phyloP scores from a whole-genome alignment of 2,113 vertebrate species.

The Pyxicephalus adspersus region DNA sequence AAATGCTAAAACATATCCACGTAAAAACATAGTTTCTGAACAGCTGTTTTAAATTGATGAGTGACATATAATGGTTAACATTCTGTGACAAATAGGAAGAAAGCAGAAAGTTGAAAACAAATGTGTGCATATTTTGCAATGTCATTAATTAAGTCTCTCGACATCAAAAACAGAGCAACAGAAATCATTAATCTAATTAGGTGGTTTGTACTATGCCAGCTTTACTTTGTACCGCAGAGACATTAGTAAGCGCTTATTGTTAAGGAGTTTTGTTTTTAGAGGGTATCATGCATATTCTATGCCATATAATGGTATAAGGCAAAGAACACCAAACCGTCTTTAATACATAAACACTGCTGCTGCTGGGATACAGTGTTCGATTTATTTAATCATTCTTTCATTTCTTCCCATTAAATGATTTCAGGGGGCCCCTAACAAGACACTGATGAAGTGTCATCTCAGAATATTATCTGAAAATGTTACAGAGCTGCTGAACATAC shows the following conservation, averaged over 20 bases:
- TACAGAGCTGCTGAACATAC: slow-evolving; percentile 14
- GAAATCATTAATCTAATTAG: slow-evolving; percentile 31
- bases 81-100: slow-evolving; percentile 16
- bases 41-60: slow-evolving; percentile 14
- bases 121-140: slow-evolving; percentile 24
- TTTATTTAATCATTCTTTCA: slow-evolving; percentile 50
- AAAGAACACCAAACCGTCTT: neutral
- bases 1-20: neutral
- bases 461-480: slow-evolving; percentile 35
- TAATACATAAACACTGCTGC: neutral
- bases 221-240: neutral
- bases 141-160: slow-evolving; percentile 18
- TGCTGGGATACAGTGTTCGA: slow-evolving; percentile 35
- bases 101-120: neutral
- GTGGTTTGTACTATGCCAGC: neutral
- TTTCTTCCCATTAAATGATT: slow-evolving; percentile 42
- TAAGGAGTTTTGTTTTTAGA: neutral
- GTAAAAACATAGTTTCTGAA: slow-evolving; percentile 53
- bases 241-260: slow-evolving; percentile 15
- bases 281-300: slow-evolving; percentile 1
- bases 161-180: slow-evolving; percentile 14
- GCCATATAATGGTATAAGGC: neutral
- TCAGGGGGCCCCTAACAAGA: slow-evolving; percentile 33
- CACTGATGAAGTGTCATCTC: slow-evolving; percentile 53
- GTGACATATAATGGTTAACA: slow-evolving; percentile 34